phyloP scores from a whole-genome alignment of 2,888 invertebrate genomes.

The Eutolmus rufibarbis region DNA sequence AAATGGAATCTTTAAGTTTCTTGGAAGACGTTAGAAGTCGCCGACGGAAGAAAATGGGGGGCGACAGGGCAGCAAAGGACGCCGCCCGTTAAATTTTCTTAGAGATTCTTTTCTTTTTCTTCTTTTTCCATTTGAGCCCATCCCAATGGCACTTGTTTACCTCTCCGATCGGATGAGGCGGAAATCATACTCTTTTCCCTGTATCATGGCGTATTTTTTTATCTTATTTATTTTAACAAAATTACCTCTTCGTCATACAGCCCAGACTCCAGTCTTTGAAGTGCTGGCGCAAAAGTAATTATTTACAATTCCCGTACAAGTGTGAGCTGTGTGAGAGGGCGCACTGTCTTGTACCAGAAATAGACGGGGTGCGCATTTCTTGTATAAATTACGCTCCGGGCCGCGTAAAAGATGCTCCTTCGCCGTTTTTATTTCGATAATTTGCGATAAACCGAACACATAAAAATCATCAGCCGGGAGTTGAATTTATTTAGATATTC shows the following conservation, averaged over 20 bases:
- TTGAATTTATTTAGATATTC: constrained; percentile 31
- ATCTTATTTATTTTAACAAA: constrained; percentile 36
- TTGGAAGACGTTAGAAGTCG: constrained; percentile 26
- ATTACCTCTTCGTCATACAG: constrained; percentile 28
- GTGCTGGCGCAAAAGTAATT: constrained; percentile 30
- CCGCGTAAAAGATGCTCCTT: neutral
- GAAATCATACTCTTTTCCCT: constrained; percentile 11
- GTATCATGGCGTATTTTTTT: constrained; percentile 11
- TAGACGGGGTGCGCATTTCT: constrained; percentile 11
- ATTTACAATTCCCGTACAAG: constrained; percentile 28
- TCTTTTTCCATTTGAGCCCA: neutral
- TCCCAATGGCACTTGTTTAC: constrained; percentile 31
- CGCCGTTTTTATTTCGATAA: neutral
- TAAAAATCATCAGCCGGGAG: constrained; percentile 26
- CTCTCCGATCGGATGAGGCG: constrained; percentile 18
- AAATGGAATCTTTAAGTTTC: neutral
- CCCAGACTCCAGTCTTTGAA: constrained; percentile 19
- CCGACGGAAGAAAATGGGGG: constrained; percentile 10
- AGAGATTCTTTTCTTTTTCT: neutral
- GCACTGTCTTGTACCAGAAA: constrained; percentile 6
- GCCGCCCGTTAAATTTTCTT: neutral
- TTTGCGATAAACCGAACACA: constrained; percentile 19
- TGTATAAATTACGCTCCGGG: neutral
- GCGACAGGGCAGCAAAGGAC: neutral
- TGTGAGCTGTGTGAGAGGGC: neutral